A percentile compares a stretch with the other conserved stretches of the same genome.
Conservation (phyloP, 2,797 vertebrate species). For the Ctenochaetus hawaiiensis region DNA sequence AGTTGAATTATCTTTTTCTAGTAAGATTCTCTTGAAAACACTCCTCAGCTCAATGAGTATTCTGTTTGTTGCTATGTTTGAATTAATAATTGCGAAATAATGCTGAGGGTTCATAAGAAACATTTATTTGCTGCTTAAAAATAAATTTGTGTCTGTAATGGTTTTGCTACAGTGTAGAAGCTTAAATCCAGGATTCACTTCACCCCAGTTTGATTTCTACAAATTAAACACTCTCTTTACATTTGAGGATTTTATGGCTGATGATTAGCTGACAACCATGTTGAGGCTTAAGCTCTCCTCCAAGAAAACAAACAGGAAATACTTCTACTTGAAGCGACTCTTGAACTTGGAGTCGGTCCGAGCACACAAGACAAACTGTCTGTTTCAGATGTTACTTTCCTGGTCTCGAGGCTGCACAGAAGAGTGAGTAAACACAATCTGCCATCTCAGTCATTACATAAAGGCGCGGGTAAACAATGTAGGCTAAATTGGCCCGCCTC, state of each 20-base stretch:
- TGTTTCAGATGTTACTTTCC: conserved; percentile 42
- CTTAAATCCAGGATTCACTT: background rate
- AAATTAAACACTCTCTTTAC: conserved; percentile 8
- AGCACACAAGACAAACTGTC: conserved; percentile 45
- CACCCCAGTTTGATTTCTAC: background rate
- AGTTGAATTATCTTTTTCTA: conserved; percentile 10
- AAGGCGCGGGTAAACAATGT: conserved; percentile 67
- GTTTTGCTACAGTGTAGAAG: background rate
- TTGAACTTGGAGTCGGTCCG: conserved; percentile 48
- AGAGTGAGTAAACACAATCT: conserved; percentile 56
- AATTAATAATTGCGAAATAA: conserved; percentile 20
- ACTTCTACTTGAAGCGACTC: conserved; percentile 42
- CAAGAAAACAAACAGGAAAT: conserved; percentile 68
- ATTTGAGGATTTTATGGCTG: background rate
- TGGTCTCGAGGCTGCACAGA: conserved; percentile 37
- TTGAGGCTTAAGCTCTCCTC: conserved; percentile 22
- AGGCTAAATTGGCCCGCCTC: conserved; percentile 45
- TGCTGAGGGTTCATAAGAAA: background rate
- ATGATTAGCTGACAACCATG: conserved; percentile 1
- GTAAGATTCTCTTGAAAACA: conserved; percentile 25
- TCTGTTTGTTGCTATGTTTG: conserved; percentile 24
- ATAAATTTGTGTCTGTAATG: background rate
- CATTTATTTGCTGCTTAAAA: background rate
- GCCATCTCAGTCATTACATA: conserved; percentile 40
- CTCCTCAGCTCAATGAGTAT: conserved; percentile 16